A percentile compares a stretch with the other conserved stretches of the same genome.
Conservation (phyloP, 2,888 invertebrate species). For the Hoplodrina blanda region DNA sequence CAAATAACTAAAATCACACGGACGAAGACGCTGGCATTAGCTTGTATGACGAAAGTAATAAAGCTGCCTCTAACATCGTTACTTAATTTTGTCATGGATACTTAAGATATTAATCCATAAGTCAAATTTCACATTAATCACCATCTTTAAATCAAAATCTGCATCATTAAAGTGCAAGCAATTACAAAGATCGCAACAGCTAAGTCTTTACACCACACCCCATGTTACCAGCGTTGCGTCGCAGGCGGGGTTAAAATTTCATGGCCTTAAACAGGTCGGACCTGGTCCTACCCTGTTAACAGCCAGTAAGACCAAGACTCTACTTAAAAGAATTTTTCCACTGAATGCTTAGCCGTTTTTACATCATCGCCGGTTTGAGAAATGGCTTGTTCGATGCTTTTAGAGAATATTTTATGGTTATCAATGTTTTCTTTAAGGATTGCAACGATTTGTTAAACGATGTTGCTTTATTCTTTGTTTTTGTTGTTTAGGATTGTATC, state of each 20-base stretch:
- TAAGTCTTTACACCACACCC: slow-evolving; percentile 42
- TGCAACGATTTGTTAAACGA: slow-evolving; percentile 1
- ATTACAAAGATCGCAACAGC: slow-evolving; percentile 41
- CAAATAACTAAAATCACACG: no score
- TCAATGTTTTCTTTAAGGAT: slow-evolving; percentile 4
- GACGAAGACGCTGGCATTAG: no score
- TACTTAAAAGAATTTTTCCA: slow-evolving; percentile 61
- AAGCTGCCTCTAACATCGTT: background rate
- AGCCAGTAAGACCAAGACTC: slow-evolving; percentile 55
- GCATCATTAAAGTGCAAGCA: background rate
- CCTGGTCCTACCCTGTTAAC: slow-evolving; percentile 62
- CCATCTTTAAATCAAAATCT: background rate
- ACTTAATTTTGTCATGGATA: background rate
- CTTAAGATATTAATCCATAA: background rate
- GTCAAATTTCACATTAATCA: background rate
- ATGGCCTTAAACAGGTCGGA: slow-evolving; percentile 76
- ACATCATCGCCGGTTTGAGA: slow-evolving; percentile 28
- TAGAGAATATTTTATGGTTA: slow-evolving; percentile 34
- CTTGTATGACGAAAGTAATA: background rate
- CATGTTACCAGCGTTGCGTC: slow-evolving; percentile 44
- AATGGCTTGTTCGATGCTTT: slow-evolving; percentile 31
- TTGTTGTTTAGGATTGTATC: background rate
- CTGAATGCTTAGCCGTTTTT: slow-evolving; percentile 52
- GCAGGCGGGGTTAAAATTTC: slow-evolving; percentile 78
- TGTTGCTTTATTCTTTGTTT: background rate